Percentiles rank a stretch among this genome's conserved stretches.
These are phyloP conservation scores for Drosophila saltans DNA, from an alignment of 1,140 invertebrate species.

Conservation along the genomic window DNA sequence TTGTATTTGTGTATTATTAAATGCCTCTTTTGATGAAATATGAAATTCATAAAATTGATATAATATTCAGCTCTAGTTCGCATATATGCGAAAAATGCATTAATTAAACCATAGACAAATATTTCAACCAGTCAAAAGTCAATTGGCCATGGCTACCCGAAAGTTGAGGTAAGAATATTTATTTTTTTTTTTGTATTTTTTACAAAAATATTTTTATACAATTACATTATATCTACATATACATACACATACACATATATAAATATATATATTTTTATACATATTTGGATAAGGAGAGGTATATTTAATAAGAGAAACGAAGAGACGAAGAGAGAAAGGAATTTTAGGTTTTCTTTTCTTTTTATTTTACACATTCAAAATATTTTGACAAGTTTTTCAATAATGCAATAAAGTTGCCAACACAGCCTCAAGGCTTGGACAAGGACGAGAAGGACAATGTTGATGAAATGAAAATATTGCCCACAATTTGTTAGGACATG, in stretches of 20 bases:
- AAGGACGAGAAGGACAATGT: slow-evolving; percentile 51
- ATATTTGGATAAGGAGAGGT: neutral
- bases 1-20: slow-evolving; percentile 30
- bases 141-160: slow-evolving; percentile 26
- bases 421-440: slow-evolving; percentile 39
- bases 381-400: slow-evolving; percentile 82
- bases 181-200: neutral
- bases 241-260: too few relatives aligned
- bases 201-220: slow-evolving; percentile 56
- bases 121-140: slow-evolving; percentile 20
- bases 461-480: slow-evolving; percentile 81
- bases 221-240: slow-evolving; percentile 38
- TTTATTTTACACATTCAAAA: slow-evolving; percentile 70
- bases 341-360: slow-evolving; percentile 34
- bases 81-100: slow-evolving; percentile 50
- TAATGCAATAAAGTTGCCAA: slow-evolving; percentile 80
- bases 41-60: slow-evolving; percentile 59
- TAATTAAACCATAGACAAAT: slow-evolving; percentile 70
- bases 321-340: slow-evolving; percentile 20
- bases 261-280: neutral
- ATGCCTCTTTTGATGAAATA: slow-evolving; percentile 46
- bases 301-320: slow-evolving; percentile 71
- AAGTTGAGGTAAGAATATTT: slow-evolving; percentile 40
- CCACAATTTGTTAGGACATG: slow-evolving; percentile 77
- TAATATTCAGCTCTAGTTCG: slow-evolving; percentile 27